These are phyloP conservation scores for Apantesis nais DNA, from an alignment of 2,888 invertebrate genomes.

Conservation along the genomic window DNA sequence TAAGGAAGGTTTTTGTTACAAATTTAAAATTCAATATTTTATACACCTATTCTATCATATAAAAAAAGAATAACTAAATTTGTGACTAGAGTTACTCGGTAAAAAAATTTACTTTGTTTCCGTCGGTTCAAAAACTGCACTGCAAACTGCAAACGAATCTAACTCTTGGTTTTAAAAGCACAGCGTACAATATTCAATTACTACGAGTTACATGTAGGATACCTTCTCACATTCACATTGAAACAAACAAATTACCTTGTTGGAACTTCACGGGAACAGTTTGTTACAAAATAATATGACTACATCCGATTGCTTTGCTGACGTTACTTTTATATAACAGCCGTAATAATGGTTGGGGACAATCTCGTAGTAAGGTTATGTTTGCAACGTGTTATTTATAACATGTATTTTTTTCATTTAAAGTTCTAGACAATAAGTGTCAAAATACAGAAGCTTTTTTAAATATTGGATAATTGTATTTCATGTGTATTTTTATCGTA, in stretches of 20 bases:
- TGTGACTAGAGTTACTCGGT: background rate
- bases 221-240: constrained; percentile 26
- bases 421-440: background rate
- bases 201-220: background rate
- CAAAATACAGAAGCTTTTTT: background rate
- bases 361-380: background rate
- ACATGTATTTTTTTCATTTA: background rate
- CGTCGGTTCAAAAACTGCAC: background rate
- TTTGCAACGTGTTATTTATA: background rate
- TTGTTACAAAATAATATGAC: constrained; percentile 34
- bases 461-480: background rate
- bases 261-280: constrained; percentile 39
- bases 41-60: background rate
- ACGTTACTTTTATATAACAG: constrained; percentile 33
- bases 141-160: background rate
- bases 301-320: constrained; percentile 34
- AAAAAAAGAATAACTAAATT: background rate
- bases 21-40: background rate
- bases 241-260: constrained; percentile 44
- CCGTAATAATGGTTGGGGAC: constrained; percentile 28
- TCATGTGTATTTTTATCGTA: background rate
- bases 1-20: background rate
- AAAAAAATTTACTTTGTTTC: background rate
- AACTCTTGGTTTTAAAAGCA: background rate
- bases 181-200: background rate